Conservation (phyloP, 2,113 vertebrate genomes). For the Myotis davidii region DNA sequence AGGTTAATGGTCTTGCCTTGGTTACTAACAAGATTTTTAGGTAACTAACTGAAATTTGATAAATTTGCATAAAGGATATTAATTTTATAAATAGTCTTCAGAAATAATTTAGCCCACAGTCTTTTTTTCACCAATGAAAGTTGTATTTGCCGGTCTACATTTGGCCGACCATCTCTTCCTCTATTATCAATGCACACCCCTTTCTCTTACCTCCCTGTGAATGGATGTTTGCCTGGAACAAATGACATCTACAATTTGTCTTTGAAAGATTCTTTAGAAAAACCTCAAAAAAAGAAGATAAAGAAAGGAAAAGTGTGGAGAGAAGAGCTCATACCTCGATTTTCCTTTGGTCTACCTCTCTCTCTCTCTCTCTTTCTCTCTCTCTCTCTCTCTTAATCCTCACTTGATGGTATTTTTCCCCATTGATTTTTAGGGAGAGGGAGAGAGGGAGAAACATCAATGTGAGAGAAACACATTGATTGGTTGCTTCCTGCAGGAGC, state of each 20-base stretch:
- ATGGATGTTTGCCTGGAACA: neutral
- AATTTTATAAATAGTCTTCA: neutral
- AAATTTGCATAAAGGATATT: slow-evolving; percentile 18
- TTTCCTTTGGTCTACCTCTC: neutral
- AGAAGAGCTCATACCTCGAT: neutral
- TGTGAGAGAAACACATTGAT: too few species aligned
- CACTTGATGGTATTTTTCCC: too few species aligned
- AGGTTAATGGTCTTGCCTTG: slow-evolving; percentile 45
- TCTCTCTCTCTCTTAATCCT: too few species aligned
- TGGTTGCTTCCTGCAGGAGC: too few species aligned
- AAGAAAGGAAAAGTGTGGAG: too few species aligned
- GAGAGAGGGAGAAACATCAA: too few species aligned
- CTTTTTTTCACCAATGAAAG: slow-evolving; percentile 13
- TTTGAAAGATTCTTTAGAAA: slow-evolving; percentile 37
- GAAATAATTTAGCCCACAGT: neutral
- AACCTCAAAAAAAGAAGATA: neutral
- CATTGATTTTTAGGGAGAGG: too few species aligned
- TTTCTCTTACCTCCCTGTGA: neutral
- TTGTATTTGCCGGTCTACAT: neutral
- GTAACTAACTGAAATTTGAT: slow-evolving; percentile 60
- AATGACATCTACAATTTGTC: neutral
- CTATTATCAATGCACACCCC: neutral
- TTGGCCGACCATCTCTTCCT: neutral
- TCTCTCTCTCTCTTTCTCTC: too few species aligned
- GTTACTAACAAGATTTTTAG: slow-evolving; percentile 63